A percentile compares a stretch with the other conserved stretches of the same genome.
phyloP scores from a whole-genome alignment of 2,113 vertebrate species.

The Crotalus horridus region DNA sequence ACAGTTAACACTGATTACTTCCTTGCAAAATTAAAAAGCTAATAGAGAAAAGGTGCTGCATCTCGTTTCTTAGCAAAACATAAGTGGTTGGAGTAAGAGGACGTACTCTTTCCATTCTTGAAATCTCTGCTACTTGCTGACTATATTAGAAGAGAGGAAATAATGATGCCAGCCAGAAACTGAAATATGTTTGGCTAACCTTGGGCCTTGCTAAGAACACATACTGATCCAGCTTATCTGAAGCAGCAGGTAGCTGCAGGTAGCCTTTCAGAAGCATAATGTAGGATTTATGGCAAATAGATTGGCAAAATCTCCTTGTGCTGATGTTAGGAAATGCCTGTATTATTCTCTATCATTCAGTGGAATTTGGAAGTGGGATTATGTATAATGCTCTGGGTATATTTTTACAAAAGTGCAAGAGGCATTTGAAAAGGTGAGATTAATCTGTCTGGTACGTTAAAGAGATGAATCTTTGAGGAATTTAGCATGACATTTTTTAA shows the following conservation, averaged over 20 bases:
- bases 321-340: neutral
- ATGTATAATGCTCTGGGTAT: neutral
- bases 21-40: neutral
- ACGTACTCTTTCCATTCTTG: neutral
- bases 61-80: neutral
- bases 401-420: neutral
- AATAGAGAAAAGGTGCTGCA: neutral
- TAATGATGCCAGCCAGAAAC: neutral
- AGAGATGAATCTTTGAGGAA: neutral
- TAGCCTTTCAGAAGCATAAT: neutral
- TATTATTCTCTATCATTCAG: neutral
- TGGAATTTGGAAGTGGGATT: neutral
- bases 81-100: neutral
- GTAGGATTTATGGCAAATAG: neutral
- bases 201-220: neutral
- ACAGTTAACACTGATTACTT: neutral
- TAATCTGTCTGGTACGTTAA: neutral
- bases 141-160: neutral
- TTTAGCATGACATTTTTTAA: neutral
- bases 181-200: neutral
- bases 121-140: neutral
- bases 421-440: slow-evolving; percentile 12
- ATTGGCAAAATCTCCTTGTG: neutral
- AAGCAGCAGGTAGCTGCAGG: neutral
- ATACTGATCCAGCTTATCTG: neutral